Percentiles rank a stretch among this genome's conserved stretches.
Evolutionary conservation across 1,140 invertebrate genomes (phyloP).

Genomic region (Meloidogyne exigua): DNA sequence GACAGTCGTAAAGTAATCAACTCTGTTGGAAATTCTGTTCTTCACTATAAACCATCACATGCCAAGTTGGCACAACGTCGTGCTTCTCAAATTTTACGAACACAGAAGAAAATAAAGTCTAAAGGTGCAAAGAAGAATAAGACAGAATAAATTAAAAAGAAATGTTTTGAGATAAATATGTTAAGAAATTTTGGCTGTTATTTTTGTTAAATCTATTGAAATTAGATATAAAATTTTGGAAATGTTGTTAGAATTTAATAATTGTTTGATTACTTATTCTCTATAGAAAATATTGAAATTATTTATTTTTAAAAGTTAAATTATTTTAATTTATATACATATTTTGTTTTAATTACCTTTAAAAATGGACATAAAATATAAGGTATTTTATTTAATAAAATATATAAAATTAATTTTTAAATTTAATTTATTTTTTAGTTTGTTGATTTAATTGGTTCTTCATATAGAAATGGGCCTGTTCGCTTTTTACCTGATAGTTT

Average conservation of each 20-base stretch:
- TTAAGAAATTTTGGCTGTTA: neutral
- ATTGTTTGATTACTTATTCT: no score
- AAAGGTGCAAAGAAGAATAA: conserved; percentile 15
- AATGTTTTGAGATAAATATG: neutral
- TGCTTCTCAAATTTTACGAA: conserved; percentile 32
- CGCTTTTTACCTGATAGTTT: conserved; percentile 35
- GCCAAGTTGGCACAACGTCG: conserved; percentile 35
- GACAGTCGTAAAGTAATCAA: conserved; percentile 28
- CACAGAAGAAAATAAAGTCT: conserved; percentile 25
- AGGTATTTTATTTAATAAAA: neutral
- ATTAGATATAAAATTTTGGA: no score
- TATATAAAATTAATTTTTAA: no score
- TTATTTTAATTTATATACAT: no score
- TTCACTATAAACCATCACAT: conserved; percentile 26
- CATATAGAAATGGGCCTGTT: conserved; percentile 40
- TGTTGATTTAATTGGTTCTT: conserved; percentile 36
- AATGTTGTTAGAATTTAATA: no score
- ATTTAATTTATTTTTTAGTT: conserved; percentile 34
- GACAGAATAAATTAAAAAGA: conserved; percentile 11
- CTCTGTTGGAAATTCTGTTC: conserved; percentile 19
- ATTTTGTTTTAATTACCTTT: neutral
- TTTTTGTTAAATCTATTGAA: neutral
- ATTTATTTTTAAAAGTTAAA: neutral
- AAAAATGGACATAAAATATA: conserved; percentile 23
- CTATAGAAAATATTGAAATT: no score